Evolutionary conservation across 1,140 invertebrate species (phyloP), one percentile per base, ranked within the genome.

Genomic region (Trypoxylus dichotomus): DNA sequence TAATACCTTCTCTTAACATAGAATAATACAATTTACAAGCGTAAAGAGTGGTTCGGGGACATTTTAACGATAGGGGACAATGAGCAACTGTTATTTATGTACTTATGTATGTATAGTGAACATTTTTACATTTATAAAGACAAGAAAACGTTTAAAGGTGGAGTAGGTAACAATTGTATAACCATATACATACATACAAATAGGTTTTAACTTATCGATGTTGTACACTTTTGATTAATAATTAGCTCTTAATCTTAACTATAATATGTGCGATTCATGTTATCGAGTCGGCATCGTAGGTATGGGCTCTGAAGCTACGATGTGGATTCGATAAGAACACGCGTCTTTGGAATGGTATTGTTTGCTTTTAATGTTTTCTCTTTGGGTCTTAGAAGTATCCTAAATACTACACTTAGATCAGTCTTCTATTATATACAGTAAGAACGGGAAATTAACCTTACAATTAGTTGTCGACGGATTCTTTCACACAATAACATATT

Each of bases 251-350:
- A 68, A 3, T 27, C 27, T 68, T 19, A n/a, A 68, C 60, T 24
- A 68, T 29, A 68, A 24, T 68, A 68, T 68, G 13, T 11, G 15
- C 19, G 6, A 54, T 54, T 54, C 10, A 7, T 6, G 8, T 27
- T 27, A 68, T 63, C 24, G 54, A 15, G n/a, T 76, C n/a, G 19
- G 47, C 60, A 58, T 42, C 75, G 54, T 60, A 41, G 75, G n/a
- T 32, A 27, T 60, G 75, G 75, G 75, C 75, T 76, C 75, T 15
- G 29, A 32, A 58, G 29, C 75, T 60, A 76, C 47, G 75, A 54
- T 58, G 27, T 47, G 8, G 41, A 37, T 37, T 74, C 72, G 72
- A 74, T 29, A 24, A 43, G 29, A 37, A 37, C 15, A 41, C 19
- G 63, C 13, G n/a, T 74, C 15, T 43, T 74, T 74, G 29, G 29